phyloP scores from a whole-genome alignment of 2,797 vertebrate genomes.

The Vipera latastei region DNA sequence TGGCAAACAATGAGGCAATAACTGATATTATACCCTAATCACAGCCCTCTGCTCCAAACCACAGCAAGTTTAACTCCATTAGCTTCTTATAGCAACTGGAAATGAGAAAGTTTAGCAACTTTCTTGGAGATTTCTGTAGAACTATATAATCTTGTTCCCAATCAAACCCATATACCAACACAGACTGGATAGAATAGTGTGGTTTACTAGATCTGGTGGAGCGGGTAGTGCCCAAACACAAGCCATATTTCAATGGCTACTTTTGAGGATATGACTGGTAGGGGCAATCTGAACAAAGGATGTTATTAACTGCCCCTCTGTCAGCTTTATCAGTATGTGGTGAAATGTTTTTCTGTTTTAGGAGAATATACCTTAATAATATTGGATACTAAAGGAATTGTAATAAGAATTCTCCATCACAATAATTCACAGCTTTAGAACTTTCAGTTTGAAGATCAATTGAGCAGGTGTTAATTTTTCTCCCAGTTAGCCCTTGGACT shows the following conservation, averaged over 20 bases:
- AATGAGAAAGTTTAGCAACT: not conserved
- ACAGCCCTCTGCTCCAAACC: not conserved
- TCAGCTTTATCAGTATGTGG: not conserved
- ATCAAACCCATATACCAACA: not conserved
- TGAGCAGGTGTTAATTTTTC: too few species aligned
- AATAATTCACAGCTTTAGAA: not conserved
- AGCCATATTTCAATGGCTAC: not conserved
- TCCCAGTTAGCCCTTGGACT: too few species aligned
- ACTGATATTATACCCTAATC: not conserved
- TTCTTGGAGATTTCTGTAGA: not conserved
- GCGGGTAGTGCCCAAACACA: not conserved
- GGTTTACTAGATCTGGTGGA: not conserved
- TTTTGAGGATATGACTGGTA: not conserved
- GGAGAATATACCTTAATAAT: too few species aligned
- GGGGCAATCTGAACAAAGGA: not conserved
- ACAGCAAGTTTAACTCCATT: not conserved
- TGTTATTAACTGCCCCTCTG: not conserved
- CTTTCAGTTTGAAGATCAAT: too few species aligned
- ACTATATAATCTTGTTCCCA: too few species aligned
- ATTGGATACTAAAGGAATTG: not conserved
- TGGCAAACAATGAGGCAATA: not conserved
- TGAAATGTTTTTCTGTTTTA: not conserved
- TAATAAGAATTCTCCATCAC: not conserved
- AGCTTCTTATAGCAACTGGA: not conserved
- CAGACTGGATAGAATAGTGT: not conserved